Evolutionary conservation across 1,140 invertebrate genomes (phyloP), one percentile per base, ranked within the genome.

Genomic region (Fopius arisanus): DNA sequence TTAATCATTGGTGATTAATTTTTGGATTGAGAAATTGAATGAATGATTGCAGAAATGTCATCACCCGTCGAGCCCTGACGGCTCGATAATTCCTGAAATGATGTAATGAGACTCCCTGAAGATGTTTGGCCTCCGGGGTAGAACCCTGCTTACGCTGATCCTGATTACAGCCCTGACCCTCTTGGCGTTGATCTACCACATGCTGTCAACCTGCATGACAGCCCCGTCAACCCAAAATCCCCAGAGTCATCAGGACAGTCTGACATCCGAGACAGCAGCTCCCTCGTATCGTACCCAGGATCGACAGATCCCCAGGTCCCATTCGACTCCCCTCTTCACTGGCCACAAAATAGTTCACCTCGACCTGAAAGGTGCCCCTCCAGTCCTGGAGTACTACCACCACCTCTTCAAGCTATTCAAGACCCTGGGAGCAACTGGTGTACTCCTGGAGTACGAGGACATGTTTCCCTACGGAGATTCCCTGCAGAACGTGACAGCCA

Each of bases 371-470:
- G 96, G 96, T 14, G 95, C 95, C 0, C 95, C 96, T 2, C 94
- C 95, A 0, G 93, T 91, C 76, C 79, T 95, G 0, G 81, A 82
- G n/a, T 94, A 92, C 83, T 91, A 95, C 37, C 91, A 91, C 78
- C 90, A 93, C 67, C 75, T 97, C 0, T 90, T 98, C 63, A 92
- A 92, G 2, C 86, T 96, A 70, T 81, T 98, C 0, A 92, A 92
- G 78, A 89, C 90, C 59, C 83, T 96, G 78, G 96, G 94, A 19
- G 95, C 95, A 0, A 98, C 95, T 54, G 96, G 96, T 1, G 85
- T 98, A 26, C 88, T 98, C 1, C 87, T 98, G 67, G 98, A 99
- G 86, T 99, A 98, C 89, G 98, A 99, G 88, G 98, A 99, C 80
- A 98, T 97, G 95, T 99, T 99, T 87, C 97, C 97, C 0, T 99